These are phyloP conservation scores for Ostrea edulis DNA, from an alignment of 1,140 invertebrate genomes.

Conservation along the genomic window DNA sequence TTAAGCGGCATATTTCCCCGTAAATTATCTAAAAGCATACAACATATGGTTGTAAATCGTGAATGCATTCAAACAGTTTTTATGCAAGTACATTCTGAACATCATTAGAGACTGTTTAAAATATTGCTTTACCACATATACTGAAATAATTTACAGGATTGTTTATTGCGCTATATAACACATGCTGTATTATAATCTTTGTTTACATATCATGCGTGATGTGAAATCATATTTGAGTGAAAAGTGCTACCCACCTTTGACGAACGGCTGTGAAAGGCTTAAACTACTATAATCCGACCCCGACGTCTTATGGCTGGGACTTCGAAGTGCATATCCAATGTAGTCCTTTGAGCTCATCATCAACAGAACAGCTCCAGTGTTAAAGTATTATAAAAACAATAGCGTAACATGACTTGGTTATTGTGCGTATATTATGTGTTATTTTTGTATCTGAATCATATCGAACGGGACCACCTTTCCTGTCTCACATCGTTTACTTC, in stretches of 20 bases:
- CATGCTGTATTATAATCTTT: too few species aligned
- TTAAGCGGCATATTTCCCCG: too few species aligned
- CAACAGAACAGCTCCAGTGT: neutral
- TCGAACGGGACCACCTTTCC: neutral
- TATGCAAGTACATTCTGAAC: too few species aligned
- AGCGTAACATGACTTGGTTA: neutral
- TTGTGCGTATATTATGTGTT: neutral
- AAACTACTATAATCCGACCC: neutral
- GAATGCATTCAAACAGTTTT: neutral
- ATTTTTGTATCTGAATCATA: slow-evolving; percentile 18
- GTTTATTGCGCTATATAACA: neutral
- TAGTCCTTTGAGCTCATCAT: neutral
- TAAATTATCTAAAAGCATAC: too few species aligned
- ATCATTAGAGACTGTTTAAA: too few species aligned
- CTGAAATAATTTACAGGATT: neutral
- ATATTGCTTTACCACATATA: neutral
- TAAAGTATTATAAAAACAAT: neutral
- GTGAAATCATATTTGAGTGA: too few species aligned
- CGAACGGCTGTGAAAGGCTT: neutral
- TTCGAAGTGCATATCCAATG: neutral
- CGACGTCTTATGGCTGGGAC: neutral
- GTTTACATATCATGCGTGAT: too few species aligned
- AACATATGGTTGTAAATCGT: too few species aligned
- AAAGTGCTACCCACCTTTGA: neutral
- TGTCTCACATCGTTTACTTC: neutral